These are phyloP conservation scores for Pseudocheirus occidentalis DNA, from an alignment of 2,797 vertebrate genomes.

Conservation along the genomic window DNA sequence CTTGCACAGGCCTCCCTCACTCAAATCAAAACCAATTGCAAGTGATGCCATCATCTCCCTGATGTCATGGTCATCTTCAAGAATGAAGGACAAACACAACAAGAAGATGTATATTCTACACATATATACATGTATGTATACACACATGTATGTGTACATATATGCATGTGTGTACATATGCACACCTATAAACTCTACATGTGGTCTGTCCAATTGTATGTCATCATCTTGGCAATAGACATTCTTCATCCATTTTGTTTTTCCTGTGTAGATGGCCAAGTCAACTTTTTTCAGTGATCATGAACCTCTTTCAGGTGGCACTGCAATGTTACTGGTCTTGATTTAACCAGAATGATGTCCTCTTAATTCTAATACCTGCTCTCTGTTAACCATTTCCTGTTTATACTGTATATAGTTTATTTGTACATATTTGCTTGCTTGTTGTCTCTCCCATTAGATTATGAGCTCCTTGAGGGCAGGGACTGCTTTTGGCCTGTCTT, in stretches of 20 bases:
- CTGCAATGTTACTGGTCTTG: neutral
- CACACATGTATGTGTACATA: neutral
- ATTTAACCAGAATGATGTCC: neutral
- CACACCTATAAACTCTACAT: neutral
- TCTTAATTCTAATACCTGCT: neutral
- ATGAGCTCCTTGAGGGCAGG: neutral
- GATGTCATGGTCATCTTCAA: no score
- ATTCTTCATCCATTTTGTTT: neutral
- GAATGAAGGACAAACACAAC: no score
- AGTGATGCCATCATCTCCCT: no score
- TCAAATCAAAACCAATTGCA: no score
- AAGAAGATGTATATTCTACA: no score
- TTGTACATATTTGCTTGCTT: neutral
- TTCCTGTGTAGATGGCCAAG: neutral
- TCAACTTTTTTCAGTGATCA: neutral
- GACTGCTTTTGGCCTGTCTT: neutral
- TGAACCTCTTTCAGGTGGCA: neutral
- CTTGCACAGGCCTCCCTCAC: no score
- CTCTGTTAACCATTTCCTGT: neutral
- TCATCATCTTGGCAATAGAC: neutral
- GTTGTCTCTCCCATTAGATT: neutral
- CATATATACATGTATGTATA: neutral
- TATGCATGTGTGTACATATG: no score
- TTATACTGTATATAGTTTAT: neutral
- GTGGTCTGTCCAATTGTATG: neutral